Evolutionary conservation across 2,113 vertebrate genomes (phyloP), one percentile per base, ranked within the genome.

Genomic region (Hiodon tergisus): DNA sequence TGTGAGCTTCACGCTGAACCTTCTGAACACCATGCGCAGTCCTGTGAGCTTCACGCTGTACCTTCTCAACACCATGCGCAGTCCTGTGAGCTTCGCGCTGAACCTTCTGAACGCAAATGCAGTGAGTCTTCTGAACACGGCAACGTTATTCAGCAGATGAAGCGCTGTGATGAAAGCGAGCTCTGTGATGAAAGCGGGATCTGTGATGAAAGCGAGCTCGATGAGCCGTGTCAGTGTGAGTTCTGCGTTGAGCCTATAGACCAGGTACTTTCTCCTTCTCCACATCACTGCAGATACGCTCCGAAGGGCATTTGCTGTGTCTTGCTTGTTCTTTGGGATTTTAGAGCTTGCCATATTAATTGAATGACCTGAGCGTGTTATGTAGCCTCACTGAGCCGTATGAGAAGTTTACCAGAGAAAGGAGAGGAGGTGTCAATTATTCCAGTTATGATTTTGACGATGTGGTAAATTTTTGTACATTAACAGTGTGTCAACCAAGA

Each of bases 71-170:
- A 59, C 9, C 9, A 31, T 31, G 31, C 31, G 31, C 31, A 31
- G 31, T 31, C 31, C 31, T 2, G 31, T 31, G 31, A 31, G 31
- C 31, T 31, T 2, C 31, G 11, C 10, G n/a, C 13, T 71, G 70
- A 71, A 4, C 61, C 61, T 6, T 46, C 57, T 71, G 70, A 52
- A 58, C 4, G 14, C 31, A 31, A 31, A 31, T 31, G 31, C 31
- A 31, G 2, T 31, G 31, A 31, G 31, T 31, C 31, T 11, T 59
- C 58, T 11, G 58, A 9, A 6, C 55, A 59, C 57, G 17, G 58
- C 51, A 71, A 59, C 6, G 46, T 71, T 58, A 54, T 70, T 54
- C 76, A 86, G 6, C 73, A 81, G 66, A 66, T 71, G 8, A 31
- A 57, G 11, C 4, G 60, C 10, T 47, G 55, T 60, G 70, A 71